Evolutionary conservation across 2,113 vertebrate species (phyloP), one percentile per base, ranked within the genome.

Genomic region (Datnioides undecimradiatus): DNA sequence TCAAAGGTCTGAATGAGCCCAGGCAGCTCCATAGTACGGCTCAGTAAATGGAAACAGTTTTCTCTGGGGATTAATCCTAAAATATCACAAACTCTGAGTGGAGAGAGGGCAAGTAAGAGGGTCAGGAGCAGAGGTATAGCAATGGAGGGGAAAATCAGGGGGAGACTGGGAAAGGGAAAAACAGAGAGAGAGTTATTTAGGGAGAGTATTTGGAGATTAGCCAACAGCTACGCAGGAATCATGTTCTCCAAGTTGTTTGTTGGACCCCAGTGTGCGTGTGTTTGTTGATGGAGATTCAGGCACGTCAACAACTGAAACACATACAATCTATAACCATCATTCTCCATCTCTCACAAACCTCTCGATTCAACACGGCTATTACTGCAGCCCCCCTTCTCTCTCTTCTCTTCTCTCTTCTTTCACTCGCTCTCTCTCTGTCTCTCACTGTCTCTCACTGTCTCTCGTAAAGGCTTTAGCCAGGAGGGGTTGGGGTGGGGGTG

Each of bases 141-240:
- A 75, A 46, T 55, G 71, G 69, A 74, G 80, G 58, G 76, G 78
- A 51, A 79, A 86, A 76, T 84, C 75, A 83, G 79, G 67, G 80
- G 25, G 76, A 87, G 78, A 88, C 79, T 79, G 83, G 79, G 87
- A 91, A 88, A 89, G 78, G 38, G 71, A 79, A 64, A 80, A 69
- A 80, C 76, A 76, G 76, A 74, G 68, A 76, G 81, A 73, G 69
- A 87, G 90, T 93, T 94, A 94, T 94, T 93, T 93, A 91, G 85
- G 92, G 93, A 91, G 89, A 86, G 85, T 80, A 90, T 87, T 91
- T 93, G 93, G 91, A 93, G 84, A 80, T 60, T 23, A 80, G 90
- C 93, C 90, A 93, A 81, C 27, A 51, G 82, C 84, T 87, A 86
- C 75, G 45, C 84, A 78, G 88, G 91, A 93, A 83, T 92, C 90